Evolutionary conservation across 2,888 invertebrate genomes (phyloP).

Genomic region (Leptopilina drosophilae): DNA sequence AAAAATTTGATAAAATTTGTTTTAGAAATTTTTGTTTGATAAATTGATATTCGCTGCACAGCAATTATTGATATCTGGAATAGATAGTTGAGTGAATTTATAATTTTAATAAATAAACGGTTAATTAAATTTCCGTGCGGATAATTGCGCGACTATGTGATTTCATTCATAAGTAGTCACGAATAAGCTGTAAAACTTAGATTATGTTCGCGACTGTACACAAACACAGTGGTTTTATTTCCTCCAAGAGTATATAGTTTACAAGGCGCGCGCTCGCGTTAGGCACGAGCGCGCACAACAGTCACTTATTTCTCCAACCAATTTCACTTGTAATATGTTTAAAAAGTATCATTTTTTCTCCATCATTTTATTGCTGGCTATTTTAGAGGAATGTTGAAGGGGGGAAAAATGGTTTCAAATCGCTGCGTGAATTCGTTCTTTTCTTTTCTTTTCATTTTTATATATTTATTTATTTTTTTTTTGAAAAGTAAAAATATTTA

Average conservation of each 20-base stretch:
- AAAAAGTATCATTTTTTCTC: background rate
- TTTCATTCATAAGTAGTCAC: conserved; percentile 20
- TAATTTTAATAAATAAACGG: background rate
- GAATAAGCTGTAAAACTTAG: conserved; percentile 40
- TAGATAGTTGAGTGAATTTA: background rate
- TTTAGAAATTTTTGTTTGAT: too few relatives aligned
- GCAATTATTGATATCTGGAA: background rate
- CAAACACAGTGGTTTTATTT: conserved; percentile 35
- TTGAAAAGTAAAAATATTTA: too few relatives aligned
- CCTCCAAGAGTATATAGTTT: conserved; percentile 51
- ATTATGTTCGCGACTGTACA: conserved; percentile 41
- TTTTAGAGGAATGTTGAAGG: too few relatives aligned
- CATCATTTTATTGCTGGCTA: background rate
- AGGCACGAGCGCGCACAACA: conserved; percentile 61
- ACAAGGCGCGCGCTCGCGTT: conserved; percentile 64
- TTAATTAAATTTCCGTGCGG: conserved; percentile 1
- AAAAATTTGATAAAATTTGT: too few relatives aligned
- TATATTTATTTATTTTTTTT: too few relatives aligned
- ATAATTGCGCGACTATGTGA: background rate
- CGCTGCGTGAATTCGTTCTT: background rate
- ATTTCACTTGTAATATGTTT: conserved; percentile 8
- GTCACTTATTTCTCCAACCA: background rate
- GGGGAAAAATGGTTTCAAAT: too few relatives aligned
- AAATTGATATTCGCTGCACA: too few relatives aligned
- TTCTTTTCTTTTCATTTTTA: too few relatives aligned